These are phyloP conservation scores for Arnoldichthys spilopterus DNA, from an alignment of 2,797 vertebrate species.

Conservation along the genomic window DNA sequence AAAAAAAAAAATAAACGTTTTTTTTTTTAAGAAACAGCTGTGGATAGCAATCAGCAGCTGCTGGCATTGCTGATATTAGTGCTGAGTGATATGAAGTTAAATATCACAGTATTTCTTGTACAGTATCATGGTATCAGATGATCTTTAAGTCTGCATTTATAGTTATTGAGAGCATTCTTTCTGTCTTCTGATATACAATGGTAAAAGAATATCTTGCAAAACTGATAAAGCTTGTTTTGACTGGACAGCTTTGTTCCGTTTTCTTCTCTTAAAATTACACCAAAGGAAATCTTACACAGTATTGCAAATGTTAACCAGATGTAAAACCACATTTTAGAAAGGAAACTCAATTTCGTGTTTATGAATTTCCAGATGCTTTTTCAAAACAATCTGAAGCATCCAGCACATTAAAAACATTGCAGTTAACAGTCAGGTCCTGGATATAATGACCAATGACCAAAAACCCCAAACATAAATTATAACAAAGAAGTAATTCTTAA, in stretches of 20 bases:
- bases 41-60: background rate
- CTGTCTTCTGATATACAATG: no score
- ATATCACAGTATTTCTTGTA: background rate
- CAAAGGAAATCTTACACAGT: background rate
- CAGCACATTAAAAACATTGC: background rate
- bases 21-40: background rate
- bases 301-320: background rate
- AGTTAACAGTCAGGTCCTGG: background rate
- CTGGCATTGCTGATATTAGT: background rate
- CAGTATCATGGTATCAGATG: background rate
- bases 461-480: background rate
- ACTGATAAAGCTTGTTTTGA: background rate
- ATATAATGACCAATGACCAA: background rate
- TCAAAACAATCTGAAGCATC: background rate
- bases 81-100: background rate
- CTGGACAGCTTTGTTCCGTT: background rate
- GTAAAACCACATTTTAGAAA: constrained; percentile 3
- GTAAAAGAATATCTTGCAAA: background rate
- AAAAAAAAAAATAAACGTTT: constrained; percentile 1
- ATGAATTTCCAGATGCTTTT: background rate
- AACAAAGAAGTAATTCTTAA: background rate
- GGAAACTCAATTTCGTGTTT: background rate
- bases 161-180: no score
- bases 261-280: background rate
- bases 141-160: background rate